Evolutionary conservation across 1,140 invertebrate species (phyloP), one percentile per base, ranked within the genome.

Genomic region (Aphelenchoides avenae): DNA sequence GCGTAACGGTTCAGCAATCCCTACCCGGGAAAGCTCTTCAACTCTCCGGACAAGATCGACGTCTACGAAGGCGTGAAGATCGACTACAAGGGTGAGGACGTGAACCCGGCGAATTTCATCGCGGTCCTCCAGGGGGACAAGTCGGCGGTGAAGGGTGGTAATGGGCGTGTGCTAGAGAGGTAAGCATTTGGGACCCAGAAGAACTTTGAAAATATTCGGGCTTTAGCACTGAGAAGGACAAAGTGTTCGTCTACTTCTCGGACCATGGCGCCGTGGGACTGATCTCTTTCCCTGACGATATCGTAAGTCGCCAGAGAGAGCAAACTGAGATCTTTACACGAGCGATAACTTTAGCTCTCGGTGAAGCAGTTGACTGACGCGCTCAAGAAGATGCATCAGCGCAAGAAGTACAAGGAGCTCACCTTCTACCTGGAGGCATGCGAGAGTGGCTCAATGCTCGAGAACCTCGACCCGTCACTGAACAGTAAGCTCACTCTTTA

Each of bases 381-480:
- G 5, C 56, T 84, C 4, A 70, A 78, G 34, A 64, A 71, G 39
- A 84, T 85, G 83, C 61, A 81, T 55, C 39, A 70, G 13, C 66
- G 79, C 6, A 78, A 81, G 24, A 76, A 74, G 52, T 84, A 76
- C 72, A 30, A 27, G 26, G 43, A 69, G 36, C 39, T 75, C 24
- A 79, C 84, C 11, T 76, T 86, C 43, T 86, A 86, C 74, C 70
- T 86, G 50, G 85, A 86, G 73, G 62, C 85, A 11, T 86, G 84
- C 76, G 82, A 85, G 71, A 84, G 83, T 39, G 85, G 85, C 5
- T 85, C 84, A 1, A 85, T 86, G 83, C 86, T 86, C 76, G 73
- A 83, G 39, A 63, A 84, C n/a, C 75, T 85, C 18, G 77, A 81
- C 0, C 71, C 79, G 24, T 76, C 84, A 64, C 79, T 66, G n/a